Conservation (phyloP, 2,113 vertebrate species). For the Silurus glanis region DNA sequence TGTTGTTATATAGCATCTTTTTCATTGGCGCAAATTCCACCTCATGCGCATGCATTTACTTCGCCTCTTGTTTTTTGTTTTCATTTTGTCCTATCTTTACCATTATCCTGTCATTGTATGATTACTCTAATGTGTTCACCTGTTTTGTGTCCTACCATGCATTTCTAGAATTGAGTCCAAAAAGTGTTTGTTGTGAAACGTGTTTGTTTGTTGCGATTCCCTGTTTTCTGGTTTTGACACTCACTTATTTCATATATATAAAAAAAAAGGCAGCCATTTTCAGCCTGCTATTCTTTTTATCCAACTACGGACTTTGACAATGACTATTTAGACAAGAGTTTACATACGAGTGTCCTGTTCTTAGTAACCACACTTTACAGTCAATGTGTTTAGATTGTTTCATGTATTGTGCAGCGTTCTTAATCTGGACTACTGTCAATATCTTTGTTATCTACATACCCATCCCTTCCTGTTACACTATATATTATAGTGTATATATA, state of each 20-base stretch:
- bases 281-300: background rate
- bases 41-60: background rate
- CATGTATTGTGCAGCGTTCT: background rate
- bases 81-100: background rate
- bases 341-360: background rate
- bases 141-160: background rate
- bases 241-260: background rate
- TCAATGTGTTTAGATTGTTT: background rate
- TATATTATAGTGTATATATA: too few relatives aligned
- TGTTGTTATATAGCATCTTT: background rate
- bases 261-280: too few relatives aligned
- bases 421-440: too few relatives aligned
- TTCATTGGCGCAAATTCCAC: background rate
- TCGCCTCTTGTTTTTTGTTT: background rate
- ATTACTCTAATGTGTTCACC: conserved; percentile 1
- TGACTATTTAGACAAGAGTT: background rate
- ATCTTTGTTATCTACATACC: too few relatives aligned
- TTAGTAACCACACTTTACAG: background rate
- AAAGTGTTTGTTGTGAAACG: background rate
- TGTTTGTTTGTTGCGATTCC: too few relatives aligned
- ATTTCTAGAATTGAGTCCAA: background rate
- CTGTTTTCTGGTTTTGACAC: background rate
- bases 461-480: too few relatives aligned
- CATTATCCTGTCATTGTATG: background rate
- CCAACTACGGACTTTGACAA: background rate